Base-by-base conservation (phyloP, 2,113 vertebrate genomes). In the Apodemus speciosus region DNA sequence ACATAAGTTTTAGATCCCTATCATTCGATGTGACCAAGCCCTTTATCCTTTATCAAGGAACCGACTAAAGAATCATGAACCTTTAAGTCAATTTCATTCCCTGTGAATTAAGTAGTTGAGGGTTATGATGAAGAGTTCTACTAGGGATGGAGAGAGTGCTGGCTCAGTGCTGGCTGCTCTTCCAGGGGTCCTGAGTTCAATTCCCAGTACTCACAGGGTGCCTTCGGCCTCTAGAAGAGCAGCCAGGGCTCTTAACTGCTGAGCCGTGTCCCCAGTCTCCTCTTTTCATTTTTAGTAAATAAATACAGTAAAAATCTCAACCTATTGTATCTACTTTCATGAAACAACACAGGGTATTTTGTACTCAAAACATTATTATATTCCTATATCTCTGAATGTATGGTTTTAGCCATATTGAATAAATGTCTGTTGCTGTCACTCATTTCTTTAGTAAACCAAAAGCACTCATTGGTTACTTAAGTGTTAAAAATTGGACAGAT, bases 71-170 rank as follows among this genome's bases (percentile, higher is more conserved):
- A 2, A 2, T 46, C 79, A 75, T 79, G 64, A 56, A 89, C 32
- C 89, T 89, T 94, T 69, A 93, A 71, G 62, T 46, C 18, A 68
- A 23, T 94, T 75, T 95, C 43, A 16, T 60, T 89, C 38, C 40
- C 66, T 58, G 10, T 80, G 21, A 49, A 88, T 76, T 91, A 32
- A 90, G 9, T 10, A 90, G 35, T 3, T 85, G 3, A 11, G 32
- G 20, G 46, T 80, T 25, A 35, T 40, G 53, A 46, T 81, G n/a
- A 93, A 75, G 64, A 92, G 90, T 51, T 6, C 35, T 60, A 53
- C 1, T 40, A 81, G 11, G 13, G n/a, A 27, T 81, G 79, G 7
- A 40, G 10, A 81, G 13, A 81, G n/a, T n/a, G n/a, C n/a, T 16
- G 51, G 53, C 6, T 58, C 11, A 25, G 35, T 11, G 58, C 35